Evolutionary conservation across 2,888 invertebrate genomes (phyloP).

Genomic region (Idaea aversata): DNA sequence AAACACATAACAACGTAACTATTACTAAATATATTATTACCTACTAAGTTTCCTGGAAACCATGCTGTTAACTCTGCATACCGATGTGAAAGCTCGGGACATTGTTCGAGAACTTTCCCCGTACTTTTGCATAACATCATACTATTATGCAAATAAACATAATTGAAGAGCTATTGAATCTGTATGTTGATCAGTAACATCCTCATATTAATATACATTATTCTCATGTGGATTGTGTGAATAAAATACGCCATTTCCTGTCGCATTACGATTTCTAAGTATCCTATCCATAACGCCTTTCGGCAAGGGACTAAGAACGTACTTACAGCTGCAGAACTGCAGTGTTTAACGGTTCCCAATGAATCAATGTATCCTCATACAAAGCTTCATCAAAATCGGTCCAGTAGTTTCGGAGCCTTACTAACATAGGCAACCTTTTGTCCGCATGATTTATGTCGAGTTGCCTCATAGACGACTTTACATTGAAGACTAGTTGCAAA

Average conservation of each 20-base stretch:
- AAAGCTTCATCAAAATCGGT: too few relatives aligned
- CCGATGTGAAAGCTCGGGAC: constrained; percentile 62
- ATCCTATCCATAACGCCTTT: not conserved
- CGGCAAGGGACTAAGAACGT: too few relatives aligned
- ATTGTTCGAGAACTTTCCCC: constrained; percentile 53
- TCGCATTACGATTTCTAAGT: not conserved
- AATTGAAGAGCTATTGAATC: constrained; percentile 1
- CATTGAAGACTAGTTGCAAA: too few relatives aligned
- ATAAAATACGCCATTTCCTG: not conserved
- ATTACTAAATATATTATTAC: constrained; percentile 24
- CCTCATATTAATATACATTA: not conserved
- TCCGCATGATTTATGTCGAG: too few relatives aligned
- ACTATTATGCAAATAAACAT: not conserved
- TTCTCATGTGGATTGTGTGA: not conserved
- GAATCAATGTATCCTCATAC: too few relatives aligned
- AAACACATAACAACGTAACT: constrained; percentile 25
- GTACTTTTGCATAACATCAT: constrained; percentile 38
- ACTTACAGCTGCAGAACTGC: too few relatives aligned
- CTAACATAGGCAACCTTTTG: too few relatives aligned
- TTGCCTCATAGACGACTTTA: too few relatives aligned
- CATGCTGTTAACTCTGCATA: constrained; percentile 41
- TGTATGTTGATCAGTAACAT: not conserved
- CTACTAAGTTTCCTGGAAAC: constrained; percentile 45
- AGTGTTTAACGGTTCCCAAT: too few relatives aligned
- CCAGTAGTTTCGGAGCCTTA: too few relatives aligned